These are phyloP conservation scores for Addax nasomaculatus DNA, from an alignment of 2,113 vertebrate genomes.

Conservation along the genomic window DNA sequence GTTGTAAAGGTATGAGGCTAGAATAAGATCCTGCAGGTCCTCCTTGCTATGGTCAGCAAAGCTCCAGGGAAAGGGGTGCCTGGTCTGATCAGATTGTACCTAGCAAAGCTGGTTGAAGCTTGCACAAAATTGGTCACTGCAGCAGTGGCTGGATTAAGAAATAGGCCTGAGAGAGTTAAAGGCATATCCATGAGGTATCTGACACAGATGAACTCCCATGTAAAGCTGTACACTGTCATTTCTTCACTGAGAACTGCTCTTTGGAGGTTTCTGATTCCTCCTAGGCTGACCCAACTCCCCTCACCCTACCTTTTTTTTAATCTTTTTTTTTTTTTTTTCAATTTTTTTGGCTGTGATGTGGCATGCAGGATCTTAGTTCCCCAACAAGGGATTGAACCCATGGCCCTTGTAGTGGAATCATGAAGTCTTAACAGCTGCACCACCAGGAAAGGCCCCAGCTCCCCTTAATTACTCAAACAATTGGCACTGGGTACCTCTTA, in stretches of 20 bases:
- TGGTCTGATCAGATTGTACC: neutral
- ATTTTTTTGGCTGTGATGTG: neutral
- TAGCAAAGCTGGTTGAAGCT: neutral
- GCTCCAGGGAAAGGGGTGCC: neutral
- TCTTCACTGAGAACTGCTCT: neutral
- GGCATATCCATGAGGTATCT: fast-evolving
- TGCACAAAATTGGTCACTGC: neutral
- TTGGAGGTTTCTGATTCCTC: neutral
- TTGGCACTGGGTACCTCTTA: neutral
- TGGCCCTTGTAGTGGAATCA: neutral
- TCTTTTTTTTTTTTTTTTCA: too few species aligned
- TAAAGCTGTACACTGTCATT: neutral
- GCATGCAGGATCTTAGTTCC: neutral
- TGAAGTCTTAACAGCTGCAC: neutral
- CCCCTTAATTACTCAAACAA: neutral
- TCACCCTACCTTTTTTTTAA: neutral
- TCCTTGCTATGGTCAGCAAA: neutral
- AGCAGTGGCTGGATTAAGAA: neutral
- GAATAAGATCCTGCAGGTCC: neutral
- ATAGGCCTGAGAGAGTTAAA: neutral
- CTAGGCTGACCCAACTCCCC: neutral
- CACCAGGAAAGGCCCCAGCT: neutral
- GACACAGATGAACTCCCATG: neutral
- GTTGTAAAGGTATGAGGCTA: neutral
- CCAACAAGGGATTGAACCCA: neutral